phyloP scores from a whole-genome alignment of 2,888 invertebrate genomes.

The Apodemia duryi region DNA sequence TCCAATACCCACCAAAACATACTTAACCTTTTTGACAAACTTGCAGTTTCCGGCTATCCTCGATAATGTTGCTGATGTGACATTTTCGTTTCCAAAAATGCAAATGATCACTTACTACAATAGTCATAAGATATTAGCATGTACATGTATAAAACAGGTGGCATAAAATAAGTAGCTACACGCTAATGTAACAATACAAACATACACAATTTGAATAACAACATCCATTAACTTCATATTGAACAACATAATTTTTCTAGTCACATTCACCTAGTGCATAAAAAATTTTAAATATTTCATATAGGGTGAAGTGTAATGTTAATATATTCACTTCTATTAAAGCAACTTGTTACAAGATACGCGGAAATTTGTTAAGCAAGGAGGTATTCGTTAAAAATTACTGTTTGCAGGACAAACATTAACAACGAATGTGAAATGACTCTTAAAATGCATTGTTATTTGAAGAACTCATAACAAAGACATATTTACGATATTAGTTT shows the following conservation, averaged over 20 bases:
- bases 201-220: conserved; percentile 60
- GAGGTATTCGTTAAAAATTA: no score
- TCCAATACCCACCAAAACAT: not conserved
- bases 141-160: conserved; percentile 2
- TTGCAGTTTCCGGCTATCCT: not conserved
- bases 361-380: not conserved
- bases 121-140: conserved; percentile 10
- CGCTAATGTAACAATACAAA: conserved; percentile 50
- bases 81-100: conserved; percentile 13
- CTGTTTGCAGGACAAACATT: no score
- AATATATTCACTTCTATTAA: conserved; percentile 10
- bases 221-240: conserved; percentile 48
- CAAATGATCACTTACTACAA: conserved; percentile 14
- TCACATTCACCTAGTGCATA: conserved; percentile 53
- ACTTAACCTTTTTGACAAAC: conserved; percentile 4
- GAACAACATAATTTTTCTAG: conserved; percentile 46
- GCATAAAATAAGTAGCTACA: conserved; percentile 36
- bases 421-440: no score
- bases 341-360: conserved; percentile 13
- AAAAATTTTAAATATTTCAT: conserved; percentile 36
- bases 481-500: no score
- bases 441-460: no score
- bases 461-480: no score
- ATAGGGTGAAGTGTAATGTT: conserved; percentile 14
- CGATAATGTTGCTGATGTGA: conserved; percentile 8